These are phyloP conservation scores for Fregata magnificens DNA, from an alignment of 2,113 vertebrate genomes.

Conservation along the genomic window DNA sequence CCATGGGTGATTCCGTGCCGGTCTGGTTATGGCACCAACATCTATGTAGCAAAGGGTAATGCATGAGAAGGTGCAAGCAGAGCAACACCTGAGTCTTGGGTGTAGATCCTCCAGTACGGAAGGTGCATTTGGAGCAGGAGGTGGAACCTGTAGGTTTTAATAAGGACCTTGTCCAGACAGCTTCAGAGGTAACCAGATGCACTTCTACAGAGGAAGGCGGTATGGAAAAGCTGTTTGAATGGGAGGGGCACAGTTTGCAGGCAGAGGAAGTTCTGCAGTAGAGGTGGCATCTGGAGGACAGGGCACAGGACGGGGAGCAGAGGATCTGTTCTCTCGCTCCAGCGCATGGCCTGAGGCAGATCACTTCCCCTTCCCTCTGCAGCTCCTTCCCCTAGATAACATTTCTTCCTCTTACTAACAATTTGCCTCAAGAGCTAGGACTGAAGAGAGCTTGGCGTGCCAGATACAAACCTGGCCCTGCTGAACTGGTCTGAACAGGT, in stretches of 20 bases:
- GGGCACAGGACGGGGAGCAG: not conserved
- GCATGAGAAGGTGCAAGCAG: not conserved
- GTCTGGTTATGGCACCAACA: not conserved
- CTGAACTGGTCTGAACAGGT: conserved; percentile 7
- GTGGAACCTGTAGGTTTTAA: not conserved
- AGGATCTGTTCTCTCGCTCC: not conserved
- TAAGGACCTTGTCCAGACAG: not conserved
- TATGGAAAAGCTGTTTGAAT: not conserved
- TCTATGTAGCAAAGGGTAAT: not conserved
- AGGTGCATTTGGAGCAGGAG: not conserved
- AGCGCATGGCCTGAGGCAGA: not conserved
- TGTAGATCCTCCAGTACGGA: not conserved
- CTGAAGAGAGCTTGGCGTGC: not conserved
- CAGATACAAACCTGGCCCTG: not conserved
- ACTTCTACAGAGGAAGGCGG: not conserved
- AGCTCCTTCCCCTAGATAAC: not conserved
- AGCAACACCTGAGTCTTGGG: not conserved
- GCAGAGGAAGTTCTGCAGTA: not conserved
- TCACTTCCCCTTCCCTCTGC: not conserved
- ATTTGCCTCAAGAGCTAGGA: not conserved
- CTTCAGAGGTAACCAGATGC: not conserved
- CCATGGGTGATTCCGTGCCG: not conserved
- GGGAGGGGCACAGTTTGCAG: not conserved
- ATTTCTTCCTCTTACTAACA: not conserved
- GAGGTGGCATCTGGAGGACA: not conserved